A percentile compares a stretch with the other conserved stretches of the same genome.
Conservation (phyloP, 2,113 vertebrate genomes). For the Dermatemys mawii region DNA sequence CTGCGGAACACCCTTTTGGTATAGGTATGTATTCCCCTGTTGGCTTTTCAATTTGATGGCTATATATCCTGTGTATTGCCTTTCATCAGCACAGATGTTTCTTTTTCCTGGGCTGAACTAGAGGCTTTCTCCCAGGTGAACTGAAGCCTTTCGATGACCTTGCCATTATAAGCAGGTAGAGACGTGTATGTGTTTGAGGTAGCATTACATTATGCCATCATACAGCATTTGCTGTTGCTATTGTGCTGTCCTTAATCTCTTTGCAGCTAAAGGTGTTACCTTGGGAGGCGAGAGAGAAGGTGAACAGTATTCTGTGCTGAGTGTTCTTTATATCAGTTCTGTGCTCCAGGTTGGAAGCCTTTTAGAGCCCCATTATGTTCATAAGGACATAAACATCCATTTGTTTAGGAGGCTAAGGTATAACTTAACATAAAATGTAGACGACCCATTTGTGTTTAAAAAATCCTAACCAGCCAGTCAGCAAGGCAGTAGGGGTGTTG, state of each 20-base stretch:
- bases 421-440: conserved; percentile 26
- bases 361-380: neutral
- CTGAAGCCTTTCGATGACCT: neutral
- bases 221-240: neutral
- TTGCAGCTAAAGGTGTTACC: conserved; percentile 17
- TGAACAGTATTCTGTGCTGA: neutral
- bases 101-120: conserved; percentile 6
- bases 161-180: neutral
- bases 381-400: conserved; percentile 3
- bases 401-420: conserved; percentile 27
- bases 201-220: neutral
- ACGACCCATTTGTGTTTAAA: conserved; percentile 48
- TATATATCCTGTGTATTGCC: neutral
- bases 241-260: neutral
- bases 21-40: neutral
- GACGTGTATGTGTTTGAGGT: neutral
- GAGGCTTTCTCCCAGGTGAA: neutral
- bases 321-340: neutral
- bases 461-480: conserved; percentile 30
- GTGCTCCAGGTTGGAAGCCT: neutral
- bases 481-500: conserved; percentile 18
- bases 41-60: neutral
- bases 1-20: neutral
- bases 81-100: neutral
- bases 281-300: neutral